Evolutionary conservation across 2,888 invertebrate genomes (phyloP), one percentile per base, ranked within the genome.

Genomic region (Chloroclystis v-ata): DNA sequence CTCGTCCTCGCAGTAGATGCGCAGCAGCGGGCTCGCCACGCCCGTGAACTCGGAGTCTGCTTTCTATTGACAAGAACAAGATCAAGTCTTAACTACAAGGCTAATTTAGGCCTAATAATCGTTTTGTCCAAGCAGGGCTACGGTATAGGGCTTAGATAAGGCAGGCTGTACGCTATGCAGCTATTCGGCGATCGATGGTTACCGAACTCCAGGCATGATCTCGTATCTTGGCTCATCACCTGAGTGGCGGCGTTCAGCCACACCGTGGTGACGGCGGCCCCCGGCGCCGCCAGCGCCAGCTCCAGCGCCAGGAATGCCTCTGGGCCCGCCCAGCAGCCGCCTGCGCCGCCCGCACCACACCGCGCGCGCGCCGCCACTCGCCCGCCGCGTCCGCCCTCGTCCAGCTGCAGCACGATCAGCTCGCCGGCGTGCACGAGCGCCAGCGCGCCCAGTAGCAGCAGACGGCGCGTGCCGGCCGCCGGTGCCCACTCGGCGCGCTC

Each of bases 171-270:
- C n/a, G n/a, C n/a, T n/a, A n/a, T n/a, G n/a, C n/a, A n/a, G n/a
- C n/a, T n/a, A n/a, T n/a, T n/a, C n/a, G n/a, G n/a, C n/a, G n/a
- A n/a, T n/a, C n/a, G n/a, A n/a, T n/a, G n/a, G n/a, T n/a, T n/a
- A n/a, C n/a, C n/a, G n/a, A n/a, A n/a, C n/a, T n/a, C n/a, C n/a
- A n/a, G n/a, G n/a, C n/a, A n/a, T n/a, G n/a, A n/a, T n/a, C n/a
- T n/a, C n/a, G n/a, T n/a, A n/a, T n/a, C n/a, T n/a, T n/a, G n/a
- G n/a, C n/a, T n/a, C n/a, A n/a, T n/a, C 35, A 80, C 82, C 71
- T 82, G 83, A 1, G 75, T 67, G 40, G 78, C 75, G 12, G 82
- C 65, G 53, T 76, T 78, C 29, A 80, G 71, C 75, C 79, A 75
- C 28, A 83, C 71, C 11, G 77, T 71, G 57, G 82, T 78, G 61